Conservation (phyloP, 2,113 vertebrate genomes). For the Tauraco erythrolophus region DNA sequence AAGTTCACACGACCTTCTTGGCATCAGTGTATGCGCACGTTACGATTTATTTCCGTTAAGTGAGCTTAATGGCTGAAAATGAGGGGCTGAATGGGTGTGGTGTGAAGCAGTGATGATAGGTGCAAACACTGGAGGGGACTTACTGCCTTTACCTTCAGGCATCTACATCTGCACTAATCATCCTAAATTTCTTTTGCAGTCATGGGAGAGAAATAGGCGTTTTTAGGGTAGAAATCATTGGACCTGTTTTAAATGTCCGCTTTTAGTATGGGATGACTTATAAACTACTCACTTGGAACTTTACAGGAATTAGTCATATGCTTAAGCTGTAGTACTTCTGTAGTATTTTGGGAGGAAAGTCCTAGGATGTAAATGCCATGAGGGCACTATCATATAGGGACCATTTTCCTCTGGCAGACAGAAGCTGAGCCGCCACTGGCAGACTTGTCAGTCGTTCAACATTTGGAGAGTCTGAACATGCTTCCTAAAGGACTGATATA, state of each 20-base stretch:
- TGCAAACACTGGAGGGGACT: not conserved
- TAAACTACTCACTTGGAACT: not conserved
- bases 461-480: not conserved
- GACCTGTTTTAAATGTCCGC: conserved; percentile 3
- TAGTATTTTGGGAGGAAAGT: not conserved
- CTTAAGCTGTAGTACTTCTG: not conserved
- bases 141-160: conserved; percentile 1
- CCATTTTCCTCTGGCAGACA: not conserved
- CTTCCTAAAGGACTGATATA: not conserved
- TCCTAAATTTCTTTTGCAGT: conserved; percentile 47
- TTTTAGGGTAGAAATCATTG: conserved; percentile 3
- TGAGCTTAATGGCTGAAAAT: not conserved
- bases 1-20: conserved; percentile 7
- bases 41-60: not conserved
- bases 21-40: not conserved
- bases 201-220: not conserved
- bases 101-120: conserved; percentile 4
- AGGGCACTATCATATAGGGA: not conserved
- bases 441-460: not conserved
- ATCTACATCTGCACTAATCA: conserved; percentile 22
- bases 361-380: not conserved
- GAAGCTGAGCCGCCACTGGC: not conserved
- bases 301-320: not conserved
- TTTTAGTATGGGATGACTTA: not conserved
- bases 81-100: not conserved